Evolutionary conservation across 2,888 invertebrate genomes (phyloP).

Genomic region (Heteromyza rotundicornis): DNA sequence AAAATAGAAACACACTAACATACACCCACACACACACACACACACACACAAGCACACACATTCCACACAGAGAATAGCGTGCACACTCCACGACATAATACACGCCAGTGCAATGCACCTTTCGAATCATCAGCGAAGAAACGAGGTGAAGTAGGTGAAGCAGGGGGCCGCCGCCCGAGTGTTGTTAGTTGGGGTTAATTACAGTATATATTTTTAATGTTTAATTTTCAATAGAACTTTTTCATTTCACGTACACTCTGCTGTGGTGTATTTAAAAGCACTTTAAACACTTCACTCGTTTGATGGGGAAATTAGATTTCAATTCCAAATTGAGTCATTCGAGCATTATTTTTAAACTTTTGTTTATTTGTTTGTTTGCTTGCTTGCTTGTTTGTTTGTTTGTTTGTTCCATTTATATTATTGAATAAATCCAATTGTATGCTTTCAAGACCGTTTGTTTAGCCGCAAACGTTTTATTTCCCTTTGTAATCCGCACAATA

Average conservation of each 20-base stretch:
- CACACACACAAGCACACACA: background rate
- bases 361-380: too few species aligned
- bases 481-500: background rate
- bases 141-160: background rate
- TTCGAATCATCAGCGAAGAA: too few species aligned
- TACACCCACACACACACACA: background rate
- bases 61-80: background rate
- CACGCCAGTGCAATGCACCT: constrained; percentile 3
- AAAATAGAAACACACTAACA: background rate
- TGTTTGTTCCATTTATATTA: too few species aligned
- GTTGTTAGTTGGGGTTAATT: background rate
- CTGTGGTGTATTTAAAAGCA: too few species aligned
- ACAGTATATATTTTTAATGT: background rate
- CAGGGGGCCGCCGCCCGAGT: background rate
- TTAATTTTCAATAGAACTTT: background rate
- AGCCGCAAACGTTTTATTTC: too few species aligned
- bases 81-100: background rate
- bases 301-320: too few species aligned
- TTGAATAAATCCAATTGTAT: too few species aligned
- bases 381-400: too few species aligned
- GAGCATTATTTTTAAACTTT: too few species aligned
- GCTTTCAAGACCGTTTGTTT: too few species aligned
- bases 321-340: too few species aligned
- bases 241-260: background rate
- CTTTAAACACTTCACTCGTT: too few species aligned